Base-by-base conservation (phyloP, 2,797 vertebrate genomes). In the Helarctos malayanus region DNA sequence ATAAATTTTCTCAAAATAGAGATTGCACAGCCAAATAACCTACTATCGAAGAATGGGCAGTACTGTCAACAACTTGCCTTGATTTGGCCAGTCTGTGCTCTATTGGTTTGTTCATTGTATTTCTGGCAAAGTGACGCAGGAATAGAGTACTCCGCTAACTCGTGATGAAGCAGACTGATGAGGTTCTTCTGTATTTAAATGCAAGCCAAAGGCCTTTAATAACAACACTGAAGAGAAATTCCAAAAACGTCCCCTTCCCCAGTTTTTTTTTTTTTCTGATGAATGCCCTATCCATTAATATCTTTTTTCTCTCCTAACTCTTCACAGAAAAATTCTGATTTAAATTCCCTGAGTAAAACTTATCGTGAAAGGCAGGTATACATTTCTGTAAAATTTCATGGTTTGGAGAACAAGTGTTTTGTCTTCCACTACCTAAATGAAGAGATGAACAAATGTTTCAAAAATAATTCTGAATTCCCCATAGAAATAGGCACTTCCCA, bases 381-480 rank as follows among this genome's bases (percentile, higher is more conserved):
- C 9, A 38, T 86, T 78, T 76, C 83, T 82, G 29, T 38, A 78
- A 25, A 65, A 18, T 76, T 21, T 85, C n/a, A 45, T 12, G 76
- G 10, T 91, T 65, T 69, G 23, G 65, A 88, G 19, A 61, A 81
- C 23, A 95, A 35, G 5, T 57, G 1, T 68, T 73, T 2, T 65
- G 8, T 82, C 23, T 92, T 69, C 14, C 1, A 35, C 7, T 45
- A 16, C 11, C 47, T 81, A 94, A 73, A 65, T 38, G 41, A 59
- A 92, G 32, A 76, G 27, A 69, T 41, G 19, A 15, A 81, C 86
- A 90, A 38, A 47, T 45, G 6, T 45, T 89, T 89, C 85, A 94
- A 92, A 85, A 90, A 52, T n/a, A 86, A 68, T 52, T 78, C 54
- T 91, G 35, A 90, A 75, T 71, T 56, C 13, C 75, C n/a, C 56